Base-by-base conservation (phyloP, 2,797 vertebrate species). In the Phrynocephalus forsythii region DNA sequence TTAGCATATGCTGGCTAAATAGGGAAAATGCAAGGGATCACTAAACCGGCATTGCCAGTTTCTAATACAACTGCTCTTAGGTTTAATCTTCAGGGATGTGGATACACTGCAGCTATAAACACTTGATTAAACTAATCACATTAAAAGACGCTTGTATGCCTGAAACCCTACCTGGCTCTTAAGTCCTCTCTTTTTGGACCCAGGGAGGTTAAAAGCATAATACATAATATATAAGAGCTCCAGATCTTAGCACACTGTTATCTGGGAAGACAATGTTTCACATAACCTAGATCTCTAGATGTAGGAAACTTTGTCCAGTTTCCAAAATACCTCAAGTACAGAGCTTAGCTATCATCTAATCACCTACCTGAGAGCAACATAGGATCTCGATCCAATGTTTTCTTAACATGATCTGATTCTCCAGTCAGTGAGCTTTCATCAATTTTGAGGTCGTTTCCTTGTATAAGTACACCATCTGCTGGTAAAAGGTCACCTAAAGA, bases 341-440 rank as follows among this genome's bases (percentile, higher is more conserved):
- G 78, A 50, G 67, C 33, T 69, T 81, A 77, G 67, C 0, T 87
- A 63, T 5, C 26, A 88, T 78, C 48, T 89, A 0, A 1, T 48
- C 88, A 94, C 93, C 48, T 94, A 99, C 99, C 99, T 96, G 99
- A 99, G 90, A 99, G 96, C 93, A 99, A 97, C 97, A 99, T 97
- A 83, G 98, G 98, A 96, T 99, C 99, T 95, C 98, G 98, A 93
- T 98, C 97, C 94, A 97, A 94, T 28, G 96, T 97, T 94, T 99
- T 99, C 96, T 98, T 99, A 94, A 99, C 99, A 87, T 98, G 99
- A 96, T 99, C 99, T 52, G 98, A 99, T 97, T 99, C 99, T 91
- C 99, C 99, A 75, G 99, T 99, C 95, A 99, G 96, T 0, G 99
- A 99, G 93, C 99, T 99, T 96, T 99, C 99, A 90, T 99, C 99